phyloP scores from a whole-genome alignment of 2,888 invertebrate genomes.

The Phyto melanocephala region DNA sequence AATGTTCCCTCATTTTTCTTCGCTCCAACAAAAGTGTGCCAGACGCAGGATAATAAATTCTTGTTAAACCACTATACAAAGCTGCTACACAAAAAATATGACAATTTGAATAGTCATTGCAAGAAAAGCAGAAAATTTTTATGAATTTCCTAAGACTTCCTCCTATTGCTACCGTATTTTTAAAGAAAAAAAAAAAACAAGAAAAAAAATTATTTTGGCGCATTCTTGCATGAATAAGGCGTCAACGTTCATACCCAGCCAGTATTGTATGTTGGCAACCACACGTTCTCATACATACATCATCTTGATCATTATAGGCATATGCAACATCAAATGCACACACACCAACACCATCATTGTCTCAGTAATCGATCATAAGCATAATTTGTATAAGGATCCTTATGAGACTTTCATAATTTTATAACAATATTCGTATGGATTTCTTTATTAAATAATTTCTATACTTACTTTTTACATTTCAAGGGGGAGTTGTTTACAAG shows the following conservation, averaged over 20 bases:
- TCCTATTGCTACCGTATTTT: conserved; percentile 24
- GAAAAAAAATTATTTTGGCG: conserved; percentile 17
- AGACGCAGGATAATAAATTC: conserved; percentile 61
- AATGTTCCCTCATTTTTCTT: not conserved
- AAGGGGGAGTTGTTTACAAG: conserved; percentile 35
- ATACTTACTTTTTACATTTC: not conserved
- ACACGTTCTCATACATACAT: conserved; percentile 54
- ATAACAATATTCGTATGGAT: conserved; percentile 68
- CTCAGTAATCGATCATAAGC: conserved; percentile 51
- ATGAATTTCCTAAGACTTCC: conserved; percentile 49
- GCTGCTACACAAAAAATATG: conserved; percentile 1
- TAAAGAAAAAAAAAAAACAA: not conserved
- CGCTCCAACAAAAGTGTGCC: conserved; percentile 49
- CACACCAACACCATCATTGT: not conserved
- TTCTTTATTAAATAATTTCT: conserved; percentile 1
- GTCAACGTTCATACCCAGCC: conserved; percentile 58
- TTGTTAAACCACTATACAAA: conserved; percentile 13
- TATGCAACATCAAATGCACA: conserved; percentile 5
- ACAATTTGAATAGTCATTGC: conserved; percentile 57
- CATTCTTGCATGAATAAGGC: conserved; percentile 49
- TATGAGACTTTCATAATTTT: conserved; percentile 73
- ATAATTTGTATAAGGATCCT: conserved; percentile 53
- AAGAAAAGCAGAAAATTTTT: conserved; percentile 61
- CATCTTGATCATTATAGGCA: conserved; percentile 11
- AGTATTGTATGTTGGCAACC: conserved; percentile 50